These are phyloP conservation scores for Cecidostiba fungosa DNA, from an alignment of 2,888 invertebrate genomes.

Conservation along the genomic window DNA sequence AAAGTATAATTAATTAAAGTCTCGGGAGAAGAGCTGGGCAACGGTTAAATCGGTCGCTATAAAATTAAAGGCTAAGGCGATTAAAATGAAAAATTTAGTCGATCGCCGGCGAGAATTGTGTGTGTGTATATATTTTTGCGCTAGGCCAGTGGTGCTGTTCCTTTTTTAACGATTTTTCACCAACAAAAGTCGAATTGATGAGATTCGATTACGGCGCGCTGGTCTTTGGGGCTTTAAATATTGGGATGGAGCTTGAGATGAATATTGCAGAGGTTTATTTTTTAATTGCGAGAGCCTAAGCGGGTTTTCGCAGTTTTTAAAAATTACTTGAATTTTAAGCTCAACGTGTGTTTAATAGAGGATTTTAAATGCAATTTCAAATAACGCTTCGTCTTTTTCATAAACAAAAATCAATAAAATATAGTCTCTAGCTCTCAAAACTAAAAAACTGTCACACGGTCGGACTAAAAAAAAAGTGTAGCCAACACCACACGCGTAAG, in stretches of 20 bases:
- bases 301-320: not conserved
- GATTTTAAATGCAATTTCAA: no score
- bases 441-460: no score
- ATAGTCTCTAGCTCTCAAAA: no score
- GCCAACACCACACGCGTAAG: not conserved
- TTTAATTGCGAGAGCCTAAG: not conserved
- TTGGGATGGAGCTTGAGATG: not conserved
- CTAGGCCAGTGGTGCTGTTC: not conserved
- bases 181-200: conserved; percentile 39
- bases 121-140: not conserved
- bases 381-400: no score
- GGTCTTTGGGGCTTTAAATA: not conserved
- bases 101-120: conserved; percentile 13
- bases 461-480: no score
- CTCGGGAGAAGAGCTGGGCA: not conserved
- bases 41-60: conserved; percentile 53
- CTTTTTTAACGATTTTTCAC: conserved; percentile 22
- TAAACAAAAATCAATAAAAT: no score
- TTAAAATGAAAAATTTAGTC: conserved; percentile 57
- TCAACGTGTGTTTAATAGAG: no score
- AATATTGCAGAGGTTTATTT: not conserved
- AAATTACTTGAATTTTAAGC: not conserved
- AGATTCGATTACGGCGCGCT: conserved; percentile 11
- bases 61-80: conserved; percentile 52
- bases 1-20: conserved; percentile 60